Percentiles rank a stretch among this genome's conserved stretches.
These are phyloP conservation scores for Mionectes macconnelli DNA, from an alignment of 2,113 vertebrate species.

Conservation along the genomic window DNA sequence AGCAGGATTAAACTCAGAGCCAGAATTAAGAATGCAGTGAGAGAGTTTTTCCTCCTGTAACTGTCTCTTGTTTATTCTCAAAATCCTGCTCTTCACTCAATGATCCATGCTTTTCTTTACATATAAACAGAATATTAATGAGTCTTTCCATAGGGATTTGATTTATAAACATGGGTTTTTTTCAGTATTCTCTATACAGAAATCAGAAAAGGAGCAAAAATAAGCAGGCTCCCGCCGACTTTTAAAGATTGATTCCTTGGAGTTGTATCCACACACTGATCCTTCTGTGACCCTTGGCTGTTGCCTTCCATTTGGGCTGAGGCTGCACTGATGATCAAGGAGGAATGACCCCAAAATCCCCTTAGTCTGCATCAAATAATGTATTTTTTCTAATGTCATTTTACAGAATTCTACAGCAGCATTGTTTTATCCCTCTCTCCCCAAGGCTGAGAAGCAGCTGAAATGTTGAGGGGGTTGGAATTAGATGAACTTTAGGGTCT, in stretches of 20 bases:
- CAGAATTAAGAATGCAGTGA: not conserved
- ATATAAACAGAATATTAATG: not conserved
- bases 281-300: not conserved
- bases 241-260: not conserved
- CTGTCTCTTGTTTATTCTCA: not conserved
- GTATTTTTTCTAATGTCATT: not conserved
- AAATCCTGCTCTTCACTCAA: not conserved
- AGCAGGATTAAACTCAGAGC: not conserved
- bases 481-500: not conserved
- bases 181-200: not conserved
- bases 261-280: not conserved
- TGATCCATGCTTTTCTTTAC: not conserved
- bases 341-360: not conserved
- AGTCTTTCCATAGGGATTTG: not conserved
- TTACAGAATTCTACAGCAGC: not conserved
- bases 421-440: not conserved
- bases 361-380: not conserved
- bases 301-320: not conserved
- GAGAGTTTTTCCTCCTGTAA: not conserved
- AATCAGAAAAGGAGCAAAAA: not conserved
- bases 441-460: not conserved
- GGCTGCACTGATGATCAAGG: not conserved
- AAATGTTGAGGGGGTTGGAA: not conserved
- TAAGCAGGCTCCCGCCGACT: not conserved
- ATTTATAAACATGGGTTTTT: not conserved